Evolutionary conservation across 2,113 vertebrate species (phyloP).

Genomic region (Bubalus kerabau): DNA sequence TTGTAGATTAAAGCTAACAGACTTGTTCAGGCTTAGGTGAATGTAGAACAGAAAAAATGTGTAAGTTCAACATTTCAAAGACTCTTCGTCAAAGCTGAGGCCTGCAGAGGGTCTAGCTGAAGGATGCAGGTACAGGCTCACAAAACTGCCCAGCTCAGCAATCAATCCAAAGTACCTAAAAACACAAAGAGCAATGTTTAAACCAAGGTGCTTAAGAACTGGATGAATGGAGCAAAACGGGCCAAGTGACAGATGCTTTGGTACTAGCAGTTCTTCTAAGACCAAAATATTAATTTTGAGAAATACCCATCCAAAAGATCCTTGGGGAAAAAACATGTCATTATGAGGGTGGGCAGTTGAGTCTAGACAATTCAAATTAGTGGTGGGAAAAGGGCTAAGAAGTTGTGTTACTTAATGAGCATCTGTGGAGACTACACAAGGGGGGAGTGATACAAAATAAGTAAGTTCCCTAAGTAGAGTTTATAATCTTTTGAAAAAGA

Average conservation of each 20-base stretch:
- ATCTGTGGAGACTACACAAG: not conserved
- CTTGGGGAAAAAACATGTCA: not conserved
- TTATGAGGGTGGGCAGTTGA: not conserved
- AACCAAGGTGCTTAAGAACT: not conserved
- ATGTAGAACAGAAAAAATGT: not conserved
- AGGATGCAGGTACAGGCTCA: not conserved
- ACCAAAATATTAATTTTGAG: not conserved
- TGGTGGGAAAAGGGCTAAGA: not conserved
- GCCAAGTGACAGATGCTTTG: not conserved
- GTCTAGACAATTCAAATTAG: not conserved
- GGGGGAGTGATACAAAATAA: not conserved
- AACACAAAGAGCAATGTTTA: not conserved
- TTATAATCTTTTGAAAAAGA: not conserved
- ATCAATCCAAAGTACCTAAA: slow-evolving; percentile 81
- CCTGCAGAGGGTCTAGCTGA: not conserved
- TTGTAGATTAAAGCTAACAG: not conserved
- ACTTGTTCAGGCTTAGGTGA: not conserved
- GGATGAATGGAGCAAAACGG: not conserved
- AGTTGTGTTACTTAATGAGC: not conserved
- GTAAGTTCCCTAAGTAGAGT: not conserved
- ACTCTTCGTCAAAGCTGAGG: not conserved
- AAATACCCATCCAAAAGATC: not conserved
- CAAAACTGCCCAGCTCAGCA: not conserved
- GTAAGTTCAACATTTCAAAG: not conserved
- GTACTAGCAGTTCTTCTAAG: not conserved